Conservation (phyloP, 2,113 vertebrate genomes). For the Sciurus niger region DNA sequence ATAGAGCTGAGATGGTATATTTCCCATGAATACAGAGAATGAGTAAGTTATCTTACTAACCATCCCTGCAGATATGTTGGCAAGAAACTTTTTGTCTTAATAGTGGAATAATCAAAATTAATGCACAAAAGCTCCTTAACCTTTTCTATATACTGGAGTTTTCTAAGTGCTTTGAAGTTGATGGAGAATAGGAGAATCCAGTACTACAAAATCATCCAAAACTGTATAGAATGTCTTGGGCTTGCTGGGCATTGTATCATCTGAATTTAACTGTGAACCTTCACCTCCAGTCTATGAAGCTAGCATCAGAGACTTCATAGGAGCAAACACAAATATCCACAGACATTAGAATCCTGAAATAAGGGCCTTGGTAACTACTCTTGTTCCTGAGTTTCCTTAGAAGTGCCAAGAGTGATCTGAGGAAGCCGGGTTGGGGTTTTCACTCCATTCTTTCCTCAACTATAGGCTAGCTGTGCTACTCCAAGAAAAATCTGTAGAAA, state of each 20-base stretch:
- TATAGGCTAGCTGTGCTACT: not conserved
- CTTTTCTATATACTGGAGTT: not conserved
- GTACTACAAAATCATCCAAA: not conserved
- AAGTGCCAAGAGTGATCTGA: not conserved
- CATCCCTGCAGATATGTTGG: not conserved
- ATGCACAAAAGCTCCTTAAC: not conserved
- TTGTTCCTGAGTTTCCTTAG: too few species aligned
- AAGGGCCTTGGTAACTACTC: not conserved
- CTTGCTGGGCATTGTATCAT: not conserved
- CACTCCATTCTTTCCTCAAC: not conserved
- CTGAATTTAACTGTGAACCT: not conserved
- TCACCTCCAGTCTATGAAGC: not conserved
- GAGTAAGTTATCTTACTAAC: not conserved
- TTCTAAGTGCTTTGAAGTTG: slow-evolving; percentile 2
- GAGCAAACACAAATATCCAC: too few species aligned
- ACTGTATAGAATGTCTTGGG: not conserved
- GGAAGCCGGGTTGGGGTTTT: not conserved
- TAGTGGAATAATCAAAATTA: not conserved
- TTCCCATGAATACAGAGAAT: not conserved
- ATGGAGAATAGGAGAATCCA: not conserved
- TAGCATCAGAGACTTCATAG: not conserved
- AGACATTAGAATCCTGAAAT: not conserved
- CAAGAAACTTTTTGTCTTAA: not conserved
- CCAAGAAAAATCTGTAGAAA: not conserved
- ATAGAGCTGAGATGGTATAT: not conserved